Evolutionary conservation across 2,797 vertebrate species (phyloP), one percentile per base, ranked within the genome.

Genomic region (Toxotes lorentzi): DNA sequence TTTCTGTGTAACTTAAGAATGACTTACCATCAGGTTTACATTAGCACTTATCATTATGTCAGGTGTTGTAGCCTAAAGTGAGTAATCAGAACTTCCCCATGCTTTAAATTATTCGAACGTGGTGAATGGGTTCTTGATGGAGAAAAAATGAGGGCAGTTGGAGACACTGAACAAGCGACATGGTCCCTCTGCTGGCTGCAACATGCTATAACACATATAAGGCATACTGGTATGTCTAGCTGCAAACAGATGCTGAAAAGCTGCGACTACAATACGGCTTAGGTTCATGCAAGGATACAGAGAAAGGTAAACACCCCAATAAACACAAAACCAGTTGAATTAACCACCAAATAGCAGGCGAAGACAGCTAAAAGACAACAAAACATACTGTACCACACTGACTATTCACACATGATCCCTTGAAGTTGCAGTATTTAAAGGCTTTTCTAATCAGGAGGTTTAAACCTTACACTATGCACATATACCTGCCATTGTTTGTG

Each of bases 181-280:
- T 21, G 79, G 40, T 67, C 93, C 91, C 83, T 89, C 93, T 93
- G 81, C 84, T 93, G 93, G 89, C 77, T 75, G 57, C 27, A 63
- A 24, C 8, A 41, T 57, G 80, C 47, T 43, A 87, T 24, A 43
- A 66, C 80, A 73, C 7, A 11, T 11, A 17, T 23, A 6, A 17
- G 7, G 41, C 41, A n/a, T 16, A 56, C 3, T 24, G 10, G 51
- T 8, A 40, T 7, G 17, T 67, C 3, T 10, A 19, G 17, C 23
- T 43, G 50, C 14, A 58, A 67, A 53, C 70, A 45, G 4, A 54
- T 35, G 47, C 43, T 24, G 5, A 70, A 62, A 51, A 59, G 16
- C 51, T 59, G 27, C 2, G 69, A 51, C 32, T 8, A 19, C 21
- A 12, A 10, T 24, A 54, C 17, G 23, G 38, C 41, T 43, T 13